phyloP scores from a whole-genome alignment of 2,888 invertebrate species.

The Caenorhabditis auriculariae region DNA sequence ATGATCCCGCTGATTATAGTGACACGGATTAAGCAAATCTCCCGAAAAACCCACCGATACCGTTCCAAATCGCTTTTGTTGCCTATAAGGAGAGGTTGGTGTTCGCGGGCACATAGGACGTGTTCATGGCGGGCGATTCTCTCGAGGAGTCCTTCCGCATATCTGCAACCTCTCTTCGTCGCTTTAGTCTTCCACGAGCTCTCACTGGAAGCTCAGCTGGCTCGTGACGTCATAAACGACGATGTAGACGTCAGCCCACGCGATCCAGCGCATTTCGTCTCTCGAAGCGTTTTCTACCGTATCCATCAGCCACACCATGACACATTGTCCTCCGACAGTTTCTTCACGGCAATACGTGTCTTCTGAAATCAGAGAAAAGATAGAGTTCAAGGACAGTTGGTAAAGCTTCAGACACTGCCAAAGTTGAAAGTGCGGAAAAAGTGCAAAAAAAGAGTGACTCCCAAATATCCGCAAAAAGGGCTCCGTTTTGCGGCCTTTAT shows the following conservation, averaged over 20 bases:
- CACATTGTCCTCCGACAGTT: conserved; percentile 63
- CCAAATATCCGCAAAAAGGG: not conserved
- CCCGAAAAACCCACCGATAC: conserved; percentile 64
- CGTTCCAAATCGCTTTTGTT: conserved; percentile 67
- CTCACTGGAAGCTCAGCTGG: conserved; percentile 59
- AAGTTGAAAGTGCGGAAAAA: not conserved
- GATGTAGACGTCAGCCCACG: conserved; percentile 67
- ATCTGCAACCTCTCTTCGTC: conserved; percentile 40
- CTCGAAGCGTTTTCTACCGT: conserved; percentile 66
- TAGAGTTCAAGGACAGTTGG: not conserved
- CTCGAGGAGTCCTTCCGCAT: conserved; percentile 65
- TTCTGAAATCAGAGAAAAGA: conserved; percentile 59
- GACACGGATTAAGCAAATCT: not conserved
- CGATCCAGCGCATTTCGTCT: conserved; percentile 63
- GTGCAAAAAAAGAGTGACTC: not conserved
- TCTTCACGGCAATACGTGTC: conserved; percentile 67
- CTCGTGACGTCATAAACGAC: conserved; percentile 67
- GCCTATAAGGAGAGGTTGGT: conserved; percentile 65
- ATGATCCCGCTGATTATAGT: not conserved
- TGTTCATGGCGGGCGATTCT: conserved; percentile 64
- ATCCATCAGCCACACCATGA: conserved; percentile 66
- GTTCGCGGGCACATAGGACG: conserved; percentile 61
- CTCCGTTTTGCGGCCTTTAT: too few species aligned
- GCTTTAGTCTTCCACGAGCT: not conserved
- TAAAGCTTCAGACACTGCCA: not conserved